These are phyloP conservation scores for Odontamblyopus lacepedii DNA, from an alignment of 2,797 vertebrate species.

Conservation along the genomic window DNA sequence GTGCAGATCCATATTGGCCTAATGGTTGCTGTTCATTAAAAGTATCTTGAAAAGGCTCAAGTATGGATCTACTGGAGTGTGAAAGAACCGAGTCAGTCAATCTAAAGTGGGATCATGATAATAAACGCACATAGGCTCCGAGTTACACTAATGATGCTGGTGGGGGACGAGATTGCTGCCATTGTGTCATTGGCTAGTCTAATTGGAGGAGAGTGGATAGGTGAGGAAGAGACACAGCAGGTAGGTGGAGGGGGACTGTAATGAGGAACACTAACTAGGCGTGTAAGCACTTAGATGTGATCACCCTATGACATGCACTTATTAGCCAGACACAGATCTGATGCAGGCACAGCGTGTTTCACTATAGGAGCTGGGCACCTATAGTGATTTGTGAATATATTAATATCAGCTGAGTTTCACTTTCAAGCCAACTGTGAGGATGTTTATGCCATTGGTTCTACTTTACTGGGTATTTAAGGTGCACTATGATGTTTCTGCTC, in stretches of 20 bases:
- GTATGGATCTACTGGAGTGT: slow-evolving; percentile 22
- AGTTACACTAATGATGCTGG: slow-evolving; percentile 37
- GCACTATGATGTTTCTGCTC: no score
- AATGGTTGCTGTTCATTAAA: slow-evolving; percentile 38
- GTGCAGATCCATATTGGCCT: slow-evolving; percentile 18
- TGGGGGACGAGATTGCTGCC: slow-evolving; percentile 18
- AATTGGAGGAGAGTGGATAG: slow-evolving; percentile 27
- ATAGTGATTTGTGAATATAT: background rate
- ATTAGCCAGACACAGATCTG: slow-evolving; percentile 8
- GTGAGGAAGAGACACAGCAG: slow-evolving; percentile 26
- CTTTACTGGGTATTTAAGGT: background rate
- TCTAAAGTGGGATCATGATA: slow-evolving; percentile 21
- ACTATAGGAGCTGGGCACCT: background rate
- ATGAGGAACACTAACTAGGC: slow-evolving; percentile 26
- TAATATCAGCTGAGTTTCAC: background rate
- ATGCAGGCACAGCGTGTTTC: slow-evolving; percentile 4
- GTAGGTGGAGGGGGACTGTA: slow-evolving; percentile 1
- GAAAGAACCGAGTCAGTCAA: slow-evolving; percentile 16
- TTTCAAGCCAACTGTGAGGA: background rate
- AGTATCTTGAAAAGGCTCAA: background rate
- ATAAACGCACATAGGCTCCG: slow-evolving; percentile 21
- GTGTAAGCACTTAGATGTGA: slow-evolving; percentile 10
- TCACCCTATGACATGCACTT: slow-evolving; percentile 7
- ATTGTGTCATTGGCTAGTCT: slow-evolving; percentile 8
- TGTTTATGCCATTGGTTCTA: background rate